Evolutionary conservation across 1,140 invertebrate species (phyloP), one percentile per base, ranked within the genome.

Genomic region (Drosophila seguyi): DNA sequence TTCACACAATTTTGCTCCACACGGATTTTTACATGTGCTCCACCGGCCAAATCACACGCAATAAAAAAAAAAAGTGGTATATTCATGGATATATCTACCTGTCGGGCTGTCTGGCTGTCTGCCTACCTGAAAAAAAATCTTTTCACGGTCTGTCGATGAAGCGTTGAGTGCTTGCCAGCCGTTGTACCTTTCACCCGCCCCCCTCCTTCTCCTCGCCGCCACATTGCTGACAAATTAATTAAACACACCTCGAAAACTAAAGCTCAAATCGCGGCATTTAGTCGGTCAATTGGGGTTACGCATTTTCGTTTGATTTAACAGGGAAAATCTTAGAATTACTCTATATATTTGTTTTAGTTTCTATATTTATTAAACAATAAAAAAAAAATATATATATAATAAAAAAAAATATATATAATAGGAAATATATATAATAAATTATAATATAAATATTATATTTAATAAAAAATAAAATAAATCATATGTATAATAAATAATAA

Each of bases 81-180:
- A n/a, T n/a, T n/a, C n/a, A 16, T 27, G 27, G 10, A 11, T 34
- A 11, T 34, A 4, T 11, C 31, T 34, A 11, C 31, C 0, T 14
- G n/a, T n/a, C n/a, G n/a, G n/a, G n/a, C n/a, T n/a, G n/a, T n/a
- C n/a, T n/a, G n/a, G n/a, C n/a, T n/a, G 1, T 4, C 13, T 29
- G 18, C 47, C 52, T 14, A 20, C 31, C 50, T 69, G 65, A 72
- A 67, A 73, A 79, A 76, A 73, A 79, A 76, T 45, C 62, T 77
- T 75, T 81, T 86, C 82, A 86, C 82, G 82, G 78, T 86, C 82
- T 81, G 66, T 68, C 79, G 78, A 75, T 81, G 82, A 79, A 86
- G 82, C 82, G 81, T 79, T 85, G 62, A 68, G 61, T 52, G 44
- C 55, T 22, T 29, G 39, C 42, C 36, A 10, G 38, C 66, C 20